Conservation (phyloP, 1,140 invertebrate species). For the Paraescarpia echinospica region DNA sequence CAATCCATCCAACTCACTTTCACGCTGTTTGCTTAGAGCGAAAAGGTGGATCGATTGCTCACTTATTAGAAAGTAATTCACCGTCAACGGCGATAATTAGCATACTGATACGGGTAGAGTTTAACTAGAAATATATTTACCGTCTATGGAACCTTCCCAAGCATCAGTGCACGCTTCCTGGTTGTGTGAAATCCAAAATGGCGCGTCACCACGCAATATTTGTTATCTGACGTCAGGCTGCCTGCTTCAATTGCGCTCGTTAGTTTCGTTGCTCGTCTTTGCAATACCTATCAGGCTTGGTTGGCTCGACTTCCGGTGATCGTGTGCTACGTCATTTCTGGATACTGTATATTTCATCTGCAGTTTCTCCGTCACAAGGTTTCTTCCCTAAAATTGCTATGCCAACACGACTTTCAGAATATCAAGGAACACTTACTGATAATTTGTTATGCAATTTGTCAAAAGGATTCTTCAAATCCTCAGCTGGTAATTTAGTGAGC, state of each 20-base stretch:
- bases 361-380: not conserved
- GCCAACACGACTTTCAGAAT: too few species aligned
- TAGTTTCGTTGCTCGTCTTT: not conserved
- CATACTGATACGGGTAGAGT: not conserved
- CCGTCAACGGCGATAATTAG: not conserved
- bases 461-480: too few species aligned
- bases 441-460: too few species aligned
- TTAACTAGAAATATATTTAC: not conserved
- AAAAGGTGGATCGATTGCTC: not conserved
- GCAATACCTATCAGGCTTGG: not conserved
- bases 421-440: too few species aligned
- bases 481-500: too few species aligned
- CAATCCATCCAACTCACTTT: not conserved
- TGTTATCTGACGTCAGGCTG: not conserved
- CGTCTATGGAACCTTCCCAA: too few species aligned
- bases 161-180: too few species aligned
- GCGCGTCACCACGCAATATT: not conserved
- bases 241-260: not conserved
- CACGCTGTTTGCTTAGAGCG: not conserved
- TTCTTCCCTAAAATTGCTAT: too few species aligned
- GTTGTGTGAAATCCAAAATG: too few species aligned
- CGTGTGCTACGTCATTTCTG: not conserved
- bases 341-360: not conserved
- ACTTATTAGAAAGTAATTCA: not conserved
- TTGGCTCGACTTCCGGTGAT: not conserved